Evolutionary conservation across 2,888 invertebrate genomes (phyloP).

Genomic region (Calliopum simillimum): DNA sequence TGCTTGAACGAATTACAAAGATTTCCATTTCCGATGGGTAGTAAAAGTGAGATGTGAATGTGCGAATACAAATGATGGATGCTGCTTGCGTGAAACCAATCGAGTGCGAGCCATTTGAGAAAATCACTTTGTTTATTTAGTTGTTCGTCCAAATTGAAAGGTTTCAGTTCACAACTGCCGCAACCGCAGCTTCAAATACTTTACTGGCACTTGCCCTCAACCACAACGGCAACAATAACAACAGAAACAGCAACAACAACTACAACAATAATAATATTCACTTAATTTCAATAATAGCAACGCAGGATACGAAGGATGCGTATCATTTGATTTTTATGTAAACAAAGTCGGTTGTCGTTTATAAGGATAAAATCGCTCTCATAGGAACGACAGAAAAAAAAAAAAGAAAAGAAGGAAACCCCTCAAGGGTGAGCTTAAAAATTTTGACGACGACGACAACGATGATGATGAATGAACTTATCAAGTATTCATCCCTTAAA

Average conservation of each 20-base stretch:
- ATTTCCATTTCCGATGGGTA: too few relatives aligned
- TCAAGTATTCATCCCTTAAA: slow-evolving; percentile 28
- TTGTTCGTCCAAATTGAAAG: slow-evolving; percentile 57
- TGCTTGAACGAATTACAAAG: too few relatives aligned
- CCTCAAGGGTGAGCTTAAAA: slow-evolving; percentile 43
- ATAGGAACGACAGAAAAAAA: slow-evolving; percentile 30
- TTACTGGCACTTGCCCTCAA: slow-evolving; percentile 16
- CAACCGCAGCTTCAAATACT: slow-evolving; percentile 33
- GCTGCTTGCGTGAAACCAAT: slow-evolving; percentile 59
- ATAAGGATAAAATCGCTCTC: slow-evolving; percentile 26
- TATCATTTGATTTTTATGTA: slow-evolving; percentile 46
- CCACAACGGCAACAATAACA: slow-evolving; percentile 7
- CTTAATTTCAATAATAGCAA: slow-evolving; percentile 63
- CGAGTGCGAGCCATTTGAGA: slow-evolving; percentile 59
- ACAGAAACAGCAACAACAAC: slow-evolving; percentile 50
- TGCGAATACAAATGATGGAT: slow-evolving; percentile 22
- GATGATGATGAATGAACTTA: neutral
- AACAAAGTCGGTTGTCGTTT: slow-evolving; percentile 48
- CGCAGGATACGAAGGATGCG: slow-evolving; percentile 35
- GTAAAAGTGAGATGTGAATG: too few relatives aligned
- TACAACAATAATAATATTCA: slow-evolving; percentile 53
- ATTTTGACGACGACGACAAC: slow-evolving; percentile 14
- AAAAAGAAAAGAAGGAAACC: slow-evolving; percentile 39
- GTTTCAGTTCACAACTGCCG: slow-evolving; percentile 49
- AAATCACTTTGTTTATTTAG: slow-evolving; percentile 62